Evolutionary conservation across 1,140 invertebrate genomes (phyloP).

Genomic region (Harpegnathos saltator): DNA sequence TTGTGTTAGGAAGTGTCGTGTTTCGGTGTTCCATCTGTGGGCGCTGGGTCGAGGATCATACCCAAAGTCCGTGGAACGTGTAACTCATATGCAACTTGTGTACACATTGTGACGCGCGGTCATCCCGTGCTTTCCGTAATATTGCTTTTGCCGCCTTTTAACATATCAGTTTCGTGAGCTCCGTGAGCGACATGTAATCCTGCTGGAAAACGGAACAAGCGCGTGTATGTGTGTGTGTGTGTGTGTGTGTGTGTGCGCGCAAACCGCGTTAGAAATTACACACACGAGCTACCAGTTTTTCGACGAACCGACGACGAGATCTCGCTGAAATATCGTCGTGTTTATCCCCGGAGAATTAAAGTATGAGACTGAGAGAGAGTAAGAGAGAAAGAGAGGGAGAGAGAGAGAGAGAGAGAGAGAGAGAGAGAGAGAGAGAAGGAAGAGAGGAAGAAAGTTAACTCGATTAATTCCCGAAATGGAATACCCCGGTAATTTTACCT

Average conservation of each 20-base stretch:
- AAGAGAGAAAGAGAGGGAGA: too few species aligned
- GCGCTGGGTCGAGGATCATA: constrained; percentile 60
- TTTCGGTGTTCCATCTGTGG: constrained; percentile 64
- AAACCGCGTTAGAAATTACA: background rate
- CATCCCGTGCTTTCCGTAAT: constrained; percentile 46
- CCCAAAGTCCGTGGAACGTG: constrained; percentile 55
- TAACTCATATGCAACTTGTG: constrained; percentile 65
- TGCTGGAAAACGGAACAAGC: background rate
- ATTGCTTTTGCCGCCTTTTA: constrained; percentile 51
- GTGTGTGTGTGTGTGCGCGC: background rate
- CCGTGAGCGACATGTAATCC: constrained; percentile 13
- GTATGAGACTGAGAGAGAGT: background rate
- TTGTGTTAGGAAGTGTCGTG: constrained; percentile 69
- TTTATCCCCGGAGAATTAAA: background rate
- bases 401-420: background rate
- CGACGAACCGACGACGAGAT: background rate
- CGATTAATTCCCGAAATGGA: constrained; percentile 43
- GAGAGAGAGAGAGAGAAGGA: too few species aligned
- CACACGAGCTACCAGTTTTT: background rate
- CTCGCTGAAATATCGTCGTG: background rate
- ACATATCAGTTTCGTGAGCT: constrained; percentile 43
- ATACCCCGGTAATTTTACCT: constrained; percentile 7
- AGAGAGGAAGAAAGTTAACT: background rate
- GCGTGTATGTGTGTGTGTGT: too few species aligned
- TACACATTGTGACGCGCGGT: constrained; percentile 59